Base-by-base conservation (phyloP, 2,113 vertebrate genomes). In the Podocnemis expansa region DNA sequence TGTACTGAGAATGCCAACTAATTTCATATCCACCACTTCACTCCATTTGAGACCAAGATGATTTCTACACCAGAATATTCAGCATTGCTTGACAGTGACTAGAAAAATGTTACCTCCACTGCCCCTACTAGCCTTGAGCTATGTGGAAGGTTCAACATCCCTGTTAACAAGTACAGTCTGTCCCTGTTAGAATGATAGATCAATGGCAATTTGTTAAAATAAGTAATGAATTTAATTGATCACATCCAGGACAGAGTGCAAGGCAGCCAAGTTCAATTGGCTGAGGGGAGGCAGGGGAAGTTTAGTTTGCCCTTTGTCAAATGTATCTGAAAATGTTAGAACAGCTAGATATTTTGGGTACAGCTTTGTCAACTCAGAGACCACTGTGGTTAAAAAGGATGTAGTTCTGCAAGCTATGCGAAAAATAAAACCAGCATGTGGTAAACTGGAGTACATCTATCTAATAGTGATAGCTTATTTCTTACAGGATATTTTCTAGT, bases 111-210 rank as follows among this genome's bases (percentile, higher is more conserved):
- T 29, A 63, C 58, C 16, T 31, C 31, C 60, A 63, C n/a, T n/a
- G n/a, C 60, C 60, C 60, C 14, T 14, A 14, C 31, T 63, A 63
- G 31, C 60, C 31, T 14, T 63, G 29, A 60, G 31, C 58, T 60
- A 31, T 60, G 43, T 5, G 4, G 5, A 87, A 63, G 41, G 60
- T 29, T 70, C 95, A 90, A 52, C 8, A 85, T 27, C 10, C 11
- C 38, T 92, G 94, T 90, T 81, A 90, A 87, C 10, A 93, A 55
- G 41, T 90, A 75, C 10, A 34, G 58, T 63, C 58, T 16, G 60
- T 63, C 12, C 41, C 78, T 94, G 11, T 31, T 92, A 88, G 45
- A 60, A 87, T 55, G 78, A 52, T 78, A 47, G 0, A 0, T 49
- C 17, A 56, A 80, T 10, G 12, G 34, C 34, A 81, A 25, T 19